Base-by-base conservation (phyloP, 2,113 vertebrate species). In the Ia io region DNA sequence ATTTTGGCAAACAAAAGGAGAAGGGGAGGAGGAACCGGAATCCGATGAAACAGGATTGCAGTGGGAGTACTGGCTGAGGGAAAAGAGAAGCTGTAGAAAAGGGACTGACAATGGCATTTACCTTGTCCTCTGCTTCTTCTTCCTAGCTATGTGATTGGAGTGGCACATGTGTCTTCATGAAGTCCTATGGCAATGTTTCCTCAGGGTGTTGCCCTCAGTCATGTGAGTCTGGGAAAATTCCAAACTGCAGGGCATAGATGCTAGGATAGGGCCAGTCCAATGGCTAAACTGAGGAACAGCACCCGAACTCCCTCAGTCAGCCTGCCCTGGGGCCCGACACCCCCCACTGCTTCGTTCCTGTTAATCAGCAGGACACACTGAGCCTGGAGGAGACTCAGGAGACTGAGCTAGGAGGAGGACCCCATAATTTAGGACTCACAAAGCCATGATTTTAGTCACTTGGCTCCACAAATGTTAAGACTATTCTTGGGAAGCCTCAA, bases 311-410 rank as follows among this genome's bases (percentile, higher is more conserved):
- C 97, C 97, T 80, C 97, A 90, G 0, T 97, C 98, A 92, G 28
- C 87, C 76, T 98, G 98, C 28, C 97, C 98, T 44, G 97, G 98
- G 23, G 95, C 94, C 98, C 98, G 1, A 96, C 95, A 91, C 98
- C 98, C 35, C 98, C 92, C 53, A 20, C 53, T 25, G 56, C 73
- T 98, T 99, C 63, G 98, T 98, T 74, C 94, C 97, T 90, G 98
- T 98, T 61, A 98, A 98, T 96, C 99, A 99, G 95, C 98, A 99
- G 96, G 98, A 98, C 13, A 97, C 98, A 2, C 97, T 98, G 73
- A 98, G 97, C 3, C 96, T 98, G 89, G 98, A 95, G 98, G 32
- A 71, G 53, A 80, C 44, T 51, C 98, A 95, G 98, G 32, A 77
- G 53, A 86, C 37, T 61, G 20, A 93, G 30, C 7, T 59, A 28